phyloP scores from a whole-genome alignment of 2,888 invertebrate genomes.

The Lobophora halterata region DNA sequence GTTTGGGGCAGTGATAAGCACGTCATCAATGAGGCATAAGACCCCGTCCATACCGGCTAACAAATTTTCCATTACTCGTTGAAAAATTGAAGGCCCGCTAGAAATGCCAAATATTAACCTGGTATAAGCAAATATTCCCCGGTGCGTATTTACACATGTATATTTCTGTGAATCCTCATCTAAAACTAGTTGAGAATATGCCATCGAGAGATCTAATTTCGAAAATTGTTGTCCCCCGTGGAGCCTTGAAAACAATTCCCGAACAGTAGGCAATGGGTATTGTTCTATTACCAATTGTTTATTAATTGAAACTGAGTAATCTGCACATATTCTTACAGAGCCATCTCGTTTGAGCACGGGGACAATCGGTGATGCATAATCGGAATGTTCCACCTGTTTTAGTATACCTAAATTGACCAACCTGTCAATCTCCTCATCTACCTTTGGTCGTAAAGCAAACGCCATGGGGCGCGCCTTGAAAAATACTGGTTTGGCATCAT shows the following conservation, averaged over 20 bases:
- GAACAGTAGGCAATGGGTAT: background rate
- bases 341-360: constrained; percentile 26
- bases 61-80: constrained; percentile 14
- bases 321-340: constrained; percentile 5
- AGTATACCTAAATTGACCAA: constrained; percentile 31
- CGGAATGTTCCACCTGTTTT: constrained; percentile 24
- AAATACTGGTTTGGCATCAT: constrained; percentile 23
- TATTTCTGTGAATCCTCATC: constrained; percentile 15
- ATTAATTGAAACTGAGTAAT: constrained; percentile 1
- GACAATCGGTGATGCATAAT: constrained; percentile 32
- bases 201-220: constrained; percentile 16
- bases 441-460: constrained; percentile 33
- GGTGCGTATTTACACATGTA: constrained; percentile 20
- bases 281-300: constrained; percentile 1
- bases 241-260: constrained; percentile 2
- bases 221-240: background rate
- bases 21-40: constrained; percentile 14
- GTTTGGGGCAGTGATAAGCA: constrained; percentile 5
- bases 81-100: constrained; percentile 13
- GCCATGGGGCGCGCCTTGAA: constrained; percentile 34
- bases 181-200: constrained; percentile 16
- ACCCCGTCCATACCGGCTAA: constrained; percentile 17
- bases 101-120: constrained; percentile 12
- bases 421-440: constrained; percentile 31
- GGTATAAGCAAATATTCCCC: constrained; percentile 15